Evolutionary conservation across 1,140 invertebrate species (phyloP).

Genomic region (Ruditapes philippinarum): DNA sequence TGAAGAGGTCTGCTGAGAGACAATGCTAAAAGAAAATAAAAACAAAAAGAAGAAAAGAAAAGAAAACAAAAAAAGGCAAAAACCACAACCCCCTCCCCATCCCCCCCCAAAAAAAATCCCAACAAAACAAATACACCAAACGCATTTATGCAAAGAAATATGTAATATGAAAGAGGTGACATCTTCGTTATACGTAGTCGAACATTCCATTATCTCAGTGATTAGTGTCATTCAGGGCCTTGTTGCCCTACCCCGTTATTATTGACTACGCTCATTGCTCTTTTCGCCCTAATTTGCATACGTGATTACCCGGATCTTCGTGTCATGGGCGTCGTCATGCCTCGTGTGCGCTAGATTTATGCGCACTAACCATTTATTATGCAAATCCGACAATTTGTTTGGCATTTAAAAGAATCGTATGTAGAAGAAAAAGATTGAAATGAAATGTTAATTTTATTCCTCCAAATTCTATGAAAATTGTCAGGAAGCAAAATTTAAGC

Average conservation of each 20-base stretch:
- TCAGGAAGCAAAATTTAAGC: no score
- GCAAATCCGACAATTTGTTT: conserved; percentile 60
- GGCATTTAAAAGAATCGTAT: not conserved
- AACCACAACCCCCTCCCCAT: no score
- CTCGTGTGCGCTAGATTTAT: conserved; percentile 28
- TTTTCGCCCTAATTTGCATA: conserved; percentile 57
- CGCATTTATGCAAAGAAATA: no score
- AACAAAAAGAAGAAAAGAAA: no score
- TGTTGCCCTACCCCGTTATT: conserved; percentile 34
- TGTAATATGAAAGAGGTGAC: not conserved
- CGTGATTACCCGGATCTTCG: conserved; percentile 33
- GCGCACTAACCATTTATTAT: conserved; percentile 53
- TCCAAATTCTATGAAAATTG: not conserved
- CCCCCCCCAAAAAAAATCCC: no score
- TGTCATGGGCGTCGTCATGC: conserved; percentile 25
- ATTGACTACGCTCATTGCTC: not conserved
- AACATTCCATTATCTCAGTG: not conserved
- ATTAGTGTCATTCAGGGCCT: conserved; percentile 36
- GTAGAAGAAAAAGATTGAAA: not conserved
- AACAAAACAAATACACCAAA: no score
- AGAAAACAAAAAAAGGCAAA: no score
- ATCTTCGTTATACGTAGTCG: not conserved
- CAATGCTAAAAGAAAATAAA: no score
- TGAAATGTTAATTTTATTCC: not conserved
- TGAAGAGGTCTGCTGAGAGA: no score